Conservation (phyloP, 1,140 invertebrate genomes). For the Varroa destructor region DNA sequence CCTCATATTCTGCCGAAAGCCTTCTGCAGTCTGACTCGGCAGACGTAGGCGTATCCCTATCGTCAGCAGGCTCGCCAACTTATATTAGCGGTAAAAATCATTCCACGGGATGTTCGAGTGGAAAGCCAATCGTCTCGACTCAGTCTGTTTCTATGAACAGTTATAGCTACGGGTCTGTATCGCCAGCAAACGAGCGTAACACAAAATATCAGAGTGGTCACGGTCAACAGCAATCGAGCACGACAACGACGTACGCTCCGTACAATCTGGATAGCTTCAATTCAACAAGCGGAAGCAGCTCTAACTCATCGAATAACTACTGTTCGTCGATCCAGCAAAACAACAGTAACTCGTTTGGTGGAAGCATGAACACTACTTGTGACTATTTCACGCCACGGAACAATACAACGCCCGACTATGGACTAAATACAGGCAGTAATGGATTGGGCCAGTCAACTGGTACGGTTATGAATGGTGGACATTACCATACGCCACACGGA, state of each 20-base stretch:
- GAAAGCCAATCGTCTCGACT: no score
- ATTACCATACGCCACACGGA: no score
- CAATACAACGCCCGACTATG: conserved; percentile 11
- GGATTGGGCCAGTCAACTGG: no score
- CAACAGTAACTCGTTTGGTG: not conserved
- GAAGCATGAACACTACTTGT: conserved; percentile 4
- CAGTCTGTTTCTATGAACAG: conserved; percentile 4
- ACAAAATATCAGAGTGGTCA: not conserved
- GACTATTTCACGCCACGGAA: conserved; percentile 1
- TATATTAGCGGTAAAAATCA: not conserved
- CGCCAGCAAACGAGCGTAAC: conserved; percentile 8
- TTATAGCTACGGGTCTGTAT: not conserved
- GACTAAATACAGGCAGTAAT: not conserved
- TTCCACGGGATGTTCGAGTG: no score
- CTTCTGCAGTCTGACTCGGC: conserved; percentile 7
- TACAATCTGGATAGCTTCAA: conserved; percentile 14
- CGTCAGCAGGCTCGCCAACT: conserved; percentile 22
- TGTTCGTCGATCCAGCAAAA: conserved; percentile 8
- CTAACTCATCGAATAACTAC: not conserved
- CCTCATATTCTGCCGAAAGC: conserved; percentile 15
- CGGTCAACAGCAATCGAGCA: conserved; percentile 5
- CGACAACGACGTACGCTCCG: conserved; percentile 1
- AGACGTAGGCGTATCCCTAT: not conserved
- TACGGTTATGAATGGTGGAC: no score
- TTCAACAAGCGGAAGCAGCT: not conserved